Evolutionary conservation across 2,113 vertebrate genomes (phyloP).

Genomic region (Carlito syrichta): DNA sequence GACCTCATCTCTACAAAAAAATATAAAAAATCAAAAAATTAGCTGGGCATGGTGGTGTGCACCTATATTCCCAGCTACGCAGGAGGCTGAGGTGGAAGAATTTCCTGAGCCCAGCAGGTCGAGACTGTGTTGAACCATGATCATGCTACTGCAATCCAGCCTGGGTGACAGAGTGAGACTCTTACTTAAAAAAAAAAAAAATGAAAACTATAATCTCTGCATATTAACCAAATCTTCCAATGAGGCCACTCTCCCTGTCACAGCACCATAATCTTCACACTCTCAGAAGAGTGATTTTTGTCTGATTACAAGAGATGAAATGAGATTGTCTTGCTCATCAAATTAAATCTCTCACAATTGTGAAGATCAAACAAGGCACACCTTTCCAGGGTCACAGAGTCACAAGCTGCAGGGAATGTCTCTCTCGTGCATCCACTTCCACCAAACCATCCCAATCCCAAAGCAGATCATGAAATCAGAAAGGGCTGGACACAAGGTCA

Average conservation of each 20-base stretch:
- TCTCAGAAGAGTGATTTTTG: not conserved
- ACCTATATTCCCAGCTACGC: not conserved
- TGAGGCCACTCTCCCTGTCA: not conserved
- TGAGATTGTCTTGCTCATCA: not conserved
- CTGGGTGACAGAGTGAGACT: not conserved
- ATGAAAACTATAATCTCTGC: not conserved
- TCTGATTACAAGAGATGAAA: not conserved
- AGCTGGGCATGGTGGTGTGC: not conserved
- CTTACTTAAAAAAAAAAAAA: not conserved
- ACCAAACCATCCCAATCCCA: not conserved
- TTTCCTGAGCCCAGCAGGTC: not conserved
- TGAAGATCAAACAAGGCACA: not conserved
- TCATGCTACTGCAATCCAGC: not conserved
- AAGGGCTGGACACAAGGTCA: not conserved
- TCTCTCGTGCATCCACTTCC: rapidly evolving
- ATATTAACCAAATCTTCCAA: not conserved
- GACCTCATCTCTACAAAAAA: not conserved
- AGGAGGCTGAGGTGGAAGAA: not conserved
- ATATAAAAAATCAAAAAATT: no score
- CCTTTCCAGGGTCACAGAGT: not conserved
- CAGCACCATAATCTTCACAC: not conserved
- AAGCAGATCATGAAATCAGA: not conserved
- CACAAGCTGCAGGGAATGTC: not conserved
- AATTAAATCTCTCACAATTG: conserved; percentile 45
- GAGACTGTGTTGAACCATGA: not conserved